These are phyloP conservation scores for Teleogryllus oceanicus DNA, from an alignment of 2,888 invertebrate genomes.

Conservation along the genomic window DNA sequence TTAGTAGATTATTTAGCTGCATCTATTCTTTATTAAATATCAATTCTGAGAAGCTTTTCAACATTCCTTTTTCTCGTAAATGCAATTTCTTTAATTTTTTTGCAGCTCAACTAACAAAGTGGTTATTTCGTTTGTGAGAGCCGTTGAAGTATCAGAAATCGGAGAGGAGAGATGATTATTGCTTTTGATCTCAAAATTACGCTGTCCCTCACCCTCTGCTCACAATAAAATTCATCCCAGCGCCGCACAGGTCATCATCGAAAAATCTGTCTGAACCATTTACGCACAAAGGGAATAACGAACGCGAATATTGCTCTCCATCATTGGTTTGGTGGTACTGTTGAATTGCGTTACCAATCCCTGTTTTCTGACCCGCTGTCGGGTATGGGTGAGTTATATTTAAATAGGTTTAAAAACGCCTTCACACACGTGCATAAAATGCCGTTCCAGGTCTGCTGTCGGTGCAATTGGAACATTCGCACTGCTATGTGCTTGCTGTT, in stretches of 20 bases:
- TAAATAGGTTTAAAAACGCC: neutral
- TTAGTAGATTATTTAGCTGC: too few species aligned
- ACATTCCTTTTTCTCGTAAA: too few species aligned
- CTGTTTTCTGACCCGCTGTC: neutral
- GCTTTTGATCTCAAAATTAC: neutral
- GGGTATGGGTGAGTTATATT: neutral
- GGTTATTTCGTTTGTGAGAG: too few species aligned
- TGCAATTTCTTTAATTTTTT: too few species aligned
- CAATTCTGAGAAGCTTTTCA: too few species aligned
- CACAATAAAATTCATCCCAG: neutral
- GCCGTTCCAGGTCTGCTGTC: neutral
- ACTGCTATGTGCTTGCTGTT: too few species aligned
- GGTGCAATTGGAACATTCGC: neutral
- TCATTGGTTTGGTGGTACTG: neutral
- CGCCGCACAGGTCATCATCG: neutral
- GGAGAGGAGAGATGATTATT: neutral
- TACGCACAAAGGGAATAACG: neutral
- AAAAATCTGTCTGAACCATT: constrained; percentile 3
- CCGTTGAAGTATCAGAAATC: neutral
- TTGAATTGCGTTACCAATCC: neutral
- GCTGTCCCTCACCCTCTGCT: neutral
- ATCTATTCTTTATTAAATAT: too few species aligned
- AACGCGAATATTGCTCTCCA: neutral
- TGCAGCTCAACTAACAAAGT: too few species aligned
- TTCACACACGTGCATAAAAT: neutral